phyloP scores from a whole-genome alignment of 1,140 invertebrate genomes.

The Patella vulgata region DNA sequence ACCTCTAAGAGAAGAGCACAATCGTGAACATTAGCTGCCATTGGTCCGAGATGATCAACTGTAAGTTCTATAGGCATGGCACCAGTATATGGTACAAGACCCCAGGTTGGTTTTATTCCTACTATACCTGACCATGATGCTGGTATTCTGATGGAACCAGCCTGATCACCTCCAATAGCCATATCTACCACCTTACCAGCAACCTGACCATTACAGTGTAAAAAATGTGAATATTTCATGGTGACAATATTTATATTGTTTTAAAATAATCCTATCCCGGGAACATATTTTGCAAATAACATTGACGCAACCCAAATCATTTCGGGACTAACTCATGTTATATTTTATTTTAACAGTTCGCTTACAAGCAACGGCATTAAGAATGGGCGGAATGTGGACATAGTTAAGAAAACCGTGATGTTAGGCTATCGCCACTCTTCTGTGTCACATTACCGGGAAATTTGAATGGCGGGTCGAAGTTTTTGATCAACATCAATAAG shows the following conservation, averaged over 20 bases:
- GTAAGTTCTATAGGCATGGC: slow-evolving; percentile 37
- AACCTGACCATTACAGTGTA: slow-evolving; percentile 37
- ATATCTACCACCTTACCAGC: slow-evolving; percentile 44
- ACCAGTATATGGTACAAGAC: slow-evolving; percentile 59
- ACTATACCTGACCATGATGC: slow-evolving; percentile 55
- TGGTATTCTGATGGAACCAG: slow-evolving; percentile 61
- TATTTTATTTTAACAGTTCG: too few species aligned
- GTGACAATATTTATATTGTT: background rate
- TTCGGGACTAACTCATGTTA: too few species aligned
- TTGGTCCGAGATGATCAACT: slow-evolving; percentile 56
- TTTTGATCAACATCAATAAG: too few species aligned
- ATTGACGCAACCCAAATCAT: too few species aligned
- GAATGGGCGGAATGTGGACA: too few species aligned
- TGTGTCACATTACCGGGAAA: too few species aligned
- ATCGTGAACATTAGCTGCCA: slow-evolving; percentile 51
- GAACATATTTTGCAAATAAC: too few species aligned
- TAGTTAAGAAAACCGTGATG: too few species aligned
- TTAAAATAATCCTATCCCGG: slow-evolving; percentile 15
- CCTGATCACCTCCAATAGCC: slow-evolving; percentile 57
- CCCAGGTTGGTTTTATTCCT: slow-evolving; percentile 63
- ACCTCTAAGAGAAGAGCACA: too few species aligned
- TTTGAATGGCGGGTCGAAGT: too few species aligned
- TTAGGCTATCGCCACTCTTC: too few species aligned
- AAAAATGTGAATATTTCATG: background rate
- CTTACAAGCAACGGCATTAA: too few species aligned